phyloP scores from a whole-genome alignment of 2,113 vertebrate species.

The Neogobius melanostomus region DNA sequence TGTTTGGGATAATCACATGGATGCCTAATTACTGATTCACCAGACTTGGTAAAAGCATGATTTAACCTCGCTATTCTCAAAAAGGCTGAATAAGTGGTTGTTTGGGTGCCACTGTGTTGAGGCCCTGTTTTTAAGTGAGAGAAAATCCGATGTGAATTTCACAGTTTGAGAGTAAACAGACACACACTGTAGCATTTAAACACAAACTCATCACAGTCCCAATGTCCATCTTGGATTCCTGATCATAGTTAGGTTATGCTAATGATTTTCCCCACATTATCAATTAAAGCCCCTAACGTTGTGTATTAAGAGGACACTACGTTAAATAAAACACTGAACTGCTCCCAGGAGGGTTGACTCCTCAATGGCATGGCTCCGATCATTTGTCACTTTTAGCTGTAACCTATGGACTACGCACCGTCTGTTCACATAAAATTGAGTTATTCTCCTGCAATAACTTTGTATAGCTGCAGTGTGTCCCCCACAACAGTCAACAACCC shows the following conservation, averaged over 20 bases:
- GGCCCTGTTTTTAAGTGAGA: slow-evolving; percentile 22
- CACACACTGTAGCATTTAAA: slow-evolving; percentile 28
- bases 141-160: slow-evolving; percentile 31
- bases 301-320: slow-evolving; percentile 23
- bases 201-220: slow-evolving; percentile 43
- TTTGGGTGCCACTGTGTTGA: neutral
- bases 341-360: slow-evolving; percentile 30
- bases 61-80: neutral
- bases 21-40: neutral
- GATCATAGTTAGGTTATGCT: neutral
- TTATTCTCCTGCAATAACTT: slow-evolving; percentile 48
- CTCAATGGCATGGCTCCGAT: slow-evolving; percentile 31
- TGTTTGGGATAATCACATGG: neutral
- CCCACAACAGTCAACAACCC: slow-evolving; percentile 35
- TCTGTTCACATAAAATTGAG: slow-evolving; percentile 64
- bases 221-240: slow-evolving; percentile 15
- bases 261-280: slow-evolving; percentile 39
- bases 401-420: slow-evolving; percentile 30
- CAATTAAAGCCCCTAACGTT: slow-evolving; percentile 7
- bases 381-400: slow-evolving; percentile 52
- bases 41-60: slow-evolving; percentile 6
- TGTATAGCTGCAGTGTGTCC: slow-evolving; percentile 51
- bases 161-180: slow-evolving; percentile 40
- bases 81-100: neutral
- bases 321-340: slow-evolving; percentile 8